Percentiles rank a stretch among this genome's conserved stretches.
These are phyloP conservation scores for Petrocephalus microphthalmus DNA, from an alignment of 2,113 vertebrate genomes.

Conservation along the genomic window DNA sequence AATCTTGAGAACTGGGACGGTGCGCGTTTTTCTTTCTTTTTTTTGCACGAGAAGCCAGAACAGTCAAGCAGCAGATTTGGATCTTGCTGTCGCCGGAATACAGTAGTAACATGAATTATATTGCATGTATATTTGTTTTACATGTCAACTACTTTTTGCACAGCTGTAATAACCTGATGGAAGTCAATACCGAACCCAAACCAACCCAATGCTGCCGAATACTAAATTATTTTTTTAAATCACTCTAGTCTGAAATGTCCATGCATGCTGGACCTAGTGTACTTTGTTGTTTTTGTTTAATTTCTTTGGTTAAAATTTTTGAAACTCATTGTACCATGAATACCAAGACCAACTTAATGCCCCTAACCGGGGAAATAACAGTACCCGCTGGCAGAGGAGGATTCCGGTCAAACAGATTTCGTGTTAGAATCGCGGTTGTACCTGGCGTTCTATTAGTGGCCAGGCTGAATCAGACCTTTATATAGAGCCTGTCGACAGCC, in stretches of 20 bases:
- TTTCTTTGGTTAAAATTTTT: too few species aligned
- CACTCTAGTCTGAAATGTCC: neutral
- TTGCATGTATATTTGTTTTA: neutral
- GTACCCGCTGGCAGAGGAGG: neutral
- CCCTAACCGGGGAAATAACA: neutral
- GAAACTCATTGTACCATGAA: too few species aligned
- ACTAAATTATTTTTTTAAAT: neutral
- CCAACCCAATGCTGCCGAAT: neutral
- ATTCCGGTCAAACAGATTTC: neutral
- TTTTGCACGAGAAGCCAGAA: neutral
- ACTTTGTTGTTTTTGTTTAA: neutral
- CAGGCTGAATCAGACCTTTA: neutral
- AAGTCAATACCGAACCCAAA: neutral
- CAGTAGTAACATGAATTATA: neutral
- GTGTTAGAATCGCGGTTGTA: neutral
- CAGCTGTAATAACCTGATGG: neutral
- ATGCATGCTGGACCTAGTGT: neutral
- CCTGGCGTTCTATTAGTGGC: neutral
- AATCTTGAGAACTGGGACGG: neutral
- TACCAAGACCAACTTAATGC: neutral
- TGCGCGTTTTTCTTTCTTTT: too few species aligned
- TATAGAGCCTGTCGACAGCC: neutral
- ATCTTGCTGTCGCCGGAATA: neutral
- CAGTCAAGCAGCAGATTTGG: neutral
- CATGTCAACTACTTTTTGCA: neutral